Base-by-base conservation (phyloP, 2,113 vertebrate genomes). In the Alethe diademata region DNA sequence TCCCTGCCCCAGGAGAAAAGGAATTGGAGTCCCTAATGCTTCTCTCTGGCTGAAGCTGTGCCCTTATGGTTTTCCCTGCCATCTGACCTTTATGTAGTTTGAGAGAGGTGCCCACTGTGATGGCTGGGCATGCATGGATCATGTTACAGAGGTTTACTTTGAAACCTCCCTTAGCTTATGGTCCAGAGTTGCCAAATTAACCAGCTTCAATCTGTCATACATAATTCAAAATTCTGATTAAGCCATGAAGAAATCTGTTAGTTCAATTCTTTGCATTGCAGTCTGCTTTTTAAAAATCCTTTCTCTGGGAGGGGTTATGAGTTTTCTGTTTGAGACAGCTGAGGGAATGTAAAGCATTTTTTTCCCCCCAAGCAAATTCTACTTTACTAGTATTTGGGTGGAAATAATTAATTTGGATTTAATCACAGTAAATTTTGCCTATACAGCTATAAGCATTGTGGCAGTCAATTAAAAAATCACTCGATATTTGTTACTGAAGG, bases 401-500 rank as follows among this genome's bases (percentile, higher is more conserved):
- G 60, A 93, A 94, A 54, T 74, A 89, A 95, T 84, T 86, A 58
- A 67, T 82, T 82, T 92, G 28, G 40, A 82, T 89, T 89, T 90
- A 75, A 86, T 69, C 42, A 57, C 66, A 73, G 51, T 66, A 58
- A 76, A 86, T 86, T 79, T 95, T 88, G 64, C 48, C 74, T 78
- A 40, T 71, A 64, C 5, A 60, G 40, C 70, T 87, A 54, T 70
- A 76, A 83, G 35, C 50, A 83, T n/a, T 62, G 31, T 83, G 40
- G 67, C 15, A 73, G 43, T 83, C 84, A 90, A 90, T 88, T 90
- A 62, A 19, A 79, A 66, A 91, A 78, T 7, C 20, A 54, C 26
- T 90, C 60, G 64, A 78, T 78, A 86, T 28, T 45, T 60, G 33
- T 56, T 78, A 74, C 35, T 31, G 48, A 74, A 81, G 53, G 22